These are phyloP conservation scores for Drosophila mimetica DNA, from an alignment of 2,888 invertebrate species.

Conservation along the genomic window DNA sequence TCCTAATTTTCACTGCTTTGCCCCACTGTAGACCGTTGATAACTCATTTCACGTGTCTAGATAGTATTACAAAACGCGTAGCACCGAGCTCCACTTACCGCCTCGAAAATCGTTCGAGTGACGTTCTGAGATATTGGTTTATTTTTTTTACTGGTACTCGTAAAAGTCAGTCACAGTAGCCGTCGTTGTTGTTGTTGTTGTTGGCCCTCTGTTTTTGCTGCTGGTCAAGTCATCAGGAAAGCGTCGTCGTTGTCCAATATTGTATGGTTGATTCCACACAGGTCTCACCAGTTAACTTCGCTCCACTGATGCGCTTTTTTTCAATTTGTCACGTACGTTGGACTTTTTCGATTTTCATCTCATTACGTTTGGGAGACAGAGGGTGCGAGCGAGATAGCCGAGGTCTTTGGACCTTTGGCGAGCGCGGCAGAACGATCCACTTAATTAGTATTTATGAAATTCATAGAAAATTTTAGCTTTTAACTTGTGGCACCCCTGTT, in stretches of 20 bases:
- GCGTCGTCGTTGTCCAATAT: conserved; percentile 68
- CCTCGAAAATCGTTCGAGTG: conserved; percentile 24
- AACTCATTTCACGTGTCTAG: conserved; percentile 79
- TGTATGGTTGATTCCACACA: conserved; percentile 79
- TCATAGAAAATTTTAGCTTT: conserved; percentile 69
- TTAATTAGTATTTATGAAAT: conserved; percentile 78
- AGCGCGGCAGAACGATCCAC: conserved; percentile 39
- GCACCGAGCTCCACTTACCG: conserved; percentile 29
- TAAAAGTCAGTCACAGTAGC: conserved; percentile 59
- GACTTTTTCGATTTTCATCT: conserved; percentile 59
- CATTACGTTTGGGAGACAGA: conserved; percentile 40
- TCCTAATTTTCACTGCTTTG: not conserved
- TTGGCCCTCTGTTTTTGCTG: conserved; percentile 38
- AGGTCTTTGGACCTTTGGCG: not conserved
- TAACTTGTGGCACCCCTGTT: conserved; percentile 47
- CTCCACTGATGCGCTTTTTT: conserved; percentile 81
- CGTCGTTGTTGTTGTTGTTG: conserved; percentile 44
- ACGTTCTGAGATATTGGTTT: conserved; percentile 50
- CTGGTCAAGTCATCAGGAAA: conserved; percentile 69
- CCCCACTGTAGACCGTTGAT: conserved; percentile 64
- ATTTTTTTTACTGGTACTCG: conserved; percentile 59
- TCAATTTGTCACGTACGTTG: conserved; percentile 83
- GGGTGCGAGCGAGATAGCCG: conserved; percentile 2
- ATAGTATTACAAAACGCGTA: conserved; percentile 58
- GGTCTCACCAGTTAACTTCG: conserved; percentile 80